phyloP scores from a whole-genome alignment of 2,113 vertebrate species.

The Seriola dumerili region DNA sequence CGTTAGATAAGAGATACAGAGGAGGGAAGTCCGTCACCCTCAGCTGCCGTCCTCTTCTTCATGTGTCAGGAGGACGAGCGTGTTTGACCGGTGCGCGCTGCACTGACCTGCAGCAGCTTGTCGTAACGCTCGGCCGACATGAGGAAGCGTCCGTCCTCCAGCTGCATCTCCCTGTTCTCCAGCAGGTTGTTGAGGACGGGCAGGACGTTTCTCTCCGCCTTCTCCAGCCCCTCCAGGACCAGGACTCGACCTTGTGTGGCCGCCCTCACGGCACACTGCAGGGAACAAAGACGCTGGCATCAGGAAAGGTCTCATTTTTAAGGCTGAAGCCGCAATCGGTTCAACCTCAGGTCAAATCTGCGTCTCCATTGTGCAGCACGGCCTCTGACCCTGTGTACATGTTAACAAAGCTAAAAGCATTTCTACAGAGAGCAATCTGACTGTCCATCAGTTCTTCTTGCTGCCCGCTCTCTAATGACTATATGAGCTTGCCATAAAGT shows the following conservation, averaged over 20 bases:
- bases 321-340: neutral
- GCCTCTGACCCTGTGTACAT: slow-evolving; percentile 23
- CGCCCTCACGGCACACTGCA: slow-evolving; percentile 95
- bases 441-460: slow-evolving; percentile 11
- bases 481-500: slow-evolving; percentile 25
- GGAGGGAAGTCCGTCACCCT: neutral
- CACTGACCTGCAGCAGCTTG: slow-evolving; percentile 92
- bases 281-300: neutral
- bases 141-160: slow-evolving; percentile 97
- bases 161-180: slow-evolving; percentile 98
- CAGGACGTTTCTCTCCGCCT: slow-evolving; percentile 95
- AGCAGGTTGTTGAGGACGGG: slow-evolving; percentile 97
- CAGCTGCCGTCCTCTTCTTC: neutral
- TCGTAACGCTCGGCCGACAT: slow-evolving; percentile 95
- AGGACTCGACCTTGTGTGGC: slow-evolving; percentile 94
- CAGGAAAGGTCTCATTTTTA: neutral
- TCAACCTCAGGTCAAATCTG: slow-evolving; percentile 24
- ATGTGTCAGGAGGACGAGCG: no score
- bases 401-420: slow-evolving; percentile 5
- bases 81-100: neutral
- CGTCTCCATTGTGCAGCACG: neutral
- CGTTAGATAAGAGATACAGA: neutral
- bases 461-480: slow-evolving; percentile 12
- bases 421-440: slow-evolving; percentile 20
- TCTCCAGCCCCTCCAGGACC: slow-evolving; percentile 96